These are phyloP conservation scores for Cryptotermes secundus DNA, from an alignment of 1,140 invertebrate species.

Conservation along the genomic window DNA sequence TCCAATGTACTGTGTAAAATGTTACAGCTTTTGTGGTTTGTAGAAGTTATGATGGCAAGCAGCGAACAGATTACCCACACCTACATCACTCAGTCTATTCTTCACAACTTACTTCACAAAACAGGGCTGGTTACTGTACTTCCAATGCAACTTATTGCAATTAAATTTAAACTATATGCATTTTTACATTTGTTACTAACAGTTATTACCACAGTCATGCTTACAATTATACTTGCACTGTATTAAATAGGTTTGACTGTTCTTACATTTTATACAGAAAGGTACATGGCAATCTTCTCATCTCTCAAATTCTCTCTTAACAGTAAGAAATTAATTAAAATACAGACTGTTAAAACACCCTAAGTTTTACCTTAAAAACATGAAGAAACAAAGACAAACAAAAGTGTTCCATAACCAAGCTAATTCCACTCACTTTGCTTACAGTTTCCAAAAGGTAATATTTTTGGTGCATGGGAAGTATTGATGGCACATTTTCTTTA, in stretches of 20 bases:
- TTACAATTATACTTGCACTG: not conserved
- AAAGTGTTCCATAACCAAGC: not conserved
- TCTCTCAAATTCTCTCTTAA: not conserved
- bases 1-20: too few relatives aligned
- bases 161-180: not conserved
- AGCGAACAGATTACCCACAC: too few relatives aligned
- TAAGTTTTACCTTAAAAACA: slow-evolving; percentile 18
- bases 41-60: too few relatives aligned
- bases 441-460: not conserved
- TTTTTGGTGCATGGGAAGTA: slow-evolving; percentile 20
- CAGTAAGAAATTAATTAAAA: not conserved
- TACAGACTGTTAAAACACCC: not conserved
- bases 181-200: not conserved
- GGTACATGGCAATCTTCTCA: not conserved
- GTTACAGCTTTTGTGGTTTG: too few relatives aligned
- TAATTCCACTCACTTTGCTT: not conserved
- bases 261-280: slow-evolving; percentile 2
- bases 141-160: not conserved
- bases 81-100: too few relatives aligned
- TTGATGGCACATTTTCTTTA: slow-evolving; percentile 22
- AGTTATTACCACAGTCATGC: not conserved
- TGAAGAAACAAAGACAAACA: not conserved
- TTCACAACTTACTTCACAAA: too few relatives aligned
- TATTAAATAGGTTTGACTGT: slow-evolving; percentile 19
- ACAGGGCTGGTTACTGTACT: not conserved